Base-by-base conservation (phyloP, 2,888 invertebrate genomes). In the Eupithecia pulchellata region DNA sequence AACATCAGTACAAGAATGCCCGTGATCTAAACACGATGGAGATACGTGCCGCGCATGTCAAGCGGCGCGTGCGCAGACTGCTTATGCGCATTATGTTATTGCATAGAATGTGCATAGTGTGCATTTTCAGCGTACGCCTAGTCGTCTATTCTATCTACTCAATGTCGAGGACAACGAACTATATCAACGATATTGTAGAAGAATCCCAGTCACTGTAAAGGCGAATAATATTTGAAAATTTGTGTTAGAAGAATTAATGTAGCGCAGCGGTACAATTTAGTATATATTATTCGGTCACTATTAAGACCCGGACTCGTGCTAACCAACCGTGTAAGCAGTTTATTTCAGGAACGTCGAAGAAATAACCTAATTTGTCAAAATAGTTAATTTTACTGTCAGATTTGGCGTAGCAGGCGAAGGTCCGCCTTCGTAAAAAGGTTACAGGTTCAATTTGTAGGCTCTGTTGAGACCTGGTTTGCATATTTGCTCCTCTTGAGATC, bases 31-130 rank as follows among this genome's bases (percentile, higher is more conserved):
- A 70, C 73, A 74, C 69, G 77, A 77, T 75, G 72, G 57, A 75
- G 71, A 71, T 70, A 68, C 69, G 71, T 73, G 72, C 71, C 70
- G 76, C 64, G 74, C 73, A 75, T 71, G 76, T 75, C 76, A 78
- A 68, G 69, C 63, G 64, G 72, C 74, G 73, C 79, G 77, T 78
- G 80, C 69, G 58, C 61, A 36, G 78, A 71, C 73, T 78, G 71
- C 71, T 75, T 64, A 76, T 72, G 39, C 55, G 42, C 72, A 61
- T 69, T 42, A 69, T 42, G 34, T 70, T 69, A 66, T 73, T 71
- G 69, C 67, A 70, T 67, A 64, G 64, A 77, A 70, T 75, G 73
- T 73, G 74, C 74, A 75, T 69, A 64, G 25, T 67, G 60, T 30
- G n/a, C 58, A 58, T n/a, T 60, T 60, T 60, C 17, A 60, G 8